A percentile compares a stretch with the other conserved stretches of the same genome.
Evolutionary conservation across 1,140 invertebrate species (phyloP).

Genomic region (Drosophila cardini): DNA sequence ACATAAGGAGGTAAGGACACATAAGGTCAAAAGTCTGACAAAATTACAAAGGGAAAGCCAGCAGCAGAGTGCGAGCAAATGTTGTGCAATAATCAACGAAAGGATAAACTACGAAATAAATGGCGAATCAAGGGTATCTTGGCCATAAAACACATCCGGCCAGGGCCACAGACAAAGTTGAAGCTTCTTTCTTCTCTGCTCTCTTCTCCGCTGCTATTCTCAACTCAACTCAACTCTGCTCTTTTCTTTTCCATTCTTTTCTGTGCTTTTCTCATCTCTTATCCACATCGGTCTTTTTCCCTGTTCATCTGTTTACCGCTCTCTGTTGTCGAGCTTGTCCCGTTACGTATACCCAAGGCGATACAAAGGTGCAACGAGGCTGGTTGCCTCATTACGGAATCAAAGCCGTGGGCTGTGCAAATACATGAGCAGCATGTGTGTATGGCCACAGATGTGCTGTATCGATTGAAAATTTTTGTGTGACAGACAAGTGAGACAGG

Average conservation of each 20-base stretch:
- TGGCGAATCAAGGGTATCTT: conserved; percentile 77
- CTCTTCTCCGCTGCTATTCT: conserved; percentile 26
- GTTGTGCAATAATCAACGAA: conserved; percentile 80
- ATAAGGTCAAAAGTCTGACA: conserved; percentile 73
- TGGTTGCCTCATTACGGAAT: conserved; percentile 73
- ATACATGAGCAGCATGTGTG: conserved; percentile 34
- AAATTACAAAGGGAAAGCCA: conserved; percentile 56
- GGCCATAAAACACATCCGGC: conserved; percentile 74
- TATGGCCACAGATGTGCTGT: conserved; percentile 69
- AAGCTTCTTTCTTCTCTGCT: conserved; percentile 28
- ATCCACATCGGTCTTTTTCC: conserved; percentile 18
- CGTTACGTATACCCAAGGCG: conserved; percentile 33
- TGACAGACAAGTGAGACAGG: conserved; percentile 53
- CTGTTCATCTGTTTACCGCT: not conserved
- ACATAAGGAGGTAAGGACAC: conserved; percentile 61
- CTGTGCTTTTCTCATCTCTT: conserved; percentile 3
- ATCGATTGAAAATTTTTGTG: conserved; percentile 74
- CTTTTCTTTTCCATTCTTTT: too few species aligned
- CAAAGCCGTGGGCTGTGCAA: conserved; percentile 67
- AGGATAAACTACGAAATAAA: conserved; percentile 79
- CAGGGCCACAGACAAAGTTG: conserved; percentile 62
- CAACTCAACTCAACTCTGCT: too few species aligned
- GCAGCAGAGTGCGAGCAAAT: conserved; percentile 52
- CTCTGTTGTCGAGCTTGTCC: conserved; percentile 21
- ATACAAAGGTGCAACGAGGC: conserved; percentile 69